Evolutionary conservation across 2,888 invertebrate species (phyloP), one percentile per base, ranked within the genome.

Genomic region (Podotricha telesiphe): DNA sequence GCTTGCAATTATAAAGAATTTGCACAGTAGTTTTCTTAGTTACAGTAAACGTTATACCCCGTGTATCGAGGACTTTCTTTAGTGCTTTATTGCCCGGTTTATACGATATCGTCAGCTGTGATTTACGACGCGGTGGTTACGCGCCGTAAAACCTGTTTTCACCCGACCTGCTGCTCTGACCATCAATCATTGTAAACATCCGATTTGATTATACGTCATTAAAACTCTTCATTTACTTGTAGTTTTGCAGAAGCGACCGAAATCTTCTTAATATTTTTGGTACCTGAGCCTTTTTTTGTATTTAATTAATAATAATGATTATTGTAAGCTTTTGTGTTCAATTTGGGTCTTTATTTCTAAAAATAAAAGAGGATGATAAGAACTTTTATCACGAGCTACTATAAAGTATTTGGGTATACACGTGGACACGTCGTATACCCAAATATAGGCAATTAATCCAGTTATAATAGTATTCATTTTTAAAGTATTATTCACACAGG

Each of bases 101-200:
- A 67, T 65, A 50, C 68, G 53, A 55, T 69, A 67, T 67, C 40
- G 65, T 42, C 64, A 70, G 62, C 51, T 51, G 69, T 67, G 65
- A 64, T 67, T 72, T 74, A 77, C 45, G n/a, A 77, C 82, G 0
- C 58, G 76, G 64, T 82, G 81, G 82, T 66, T 28, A 20, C 67
- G 74, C 51, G 53, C 63, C 75, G 34, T 37, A 65, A 70, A 86
- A 90, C 89, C 84, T 78, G 90, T 89, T 88, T 82, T 80, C 82
- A 76, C 82, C 80, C 78, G 76, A 83, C 82, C 82, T 80, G 82
- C 80, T 77, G 78, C 76, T 77, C 74, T 74, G 73, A 75, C 80
- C 81, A 89, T 89, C 88, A 86, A 90, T 90, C 88, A 88, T 75
- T 69, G 70, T 68, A 79, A 86, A 84, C 85, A 84, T 82, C 77